These are phyloP conservation scores for Drosophila eohydei DNA, from an alignment of 2,888 invertebrate genomes.

Conservation along the genomic window DNA sequence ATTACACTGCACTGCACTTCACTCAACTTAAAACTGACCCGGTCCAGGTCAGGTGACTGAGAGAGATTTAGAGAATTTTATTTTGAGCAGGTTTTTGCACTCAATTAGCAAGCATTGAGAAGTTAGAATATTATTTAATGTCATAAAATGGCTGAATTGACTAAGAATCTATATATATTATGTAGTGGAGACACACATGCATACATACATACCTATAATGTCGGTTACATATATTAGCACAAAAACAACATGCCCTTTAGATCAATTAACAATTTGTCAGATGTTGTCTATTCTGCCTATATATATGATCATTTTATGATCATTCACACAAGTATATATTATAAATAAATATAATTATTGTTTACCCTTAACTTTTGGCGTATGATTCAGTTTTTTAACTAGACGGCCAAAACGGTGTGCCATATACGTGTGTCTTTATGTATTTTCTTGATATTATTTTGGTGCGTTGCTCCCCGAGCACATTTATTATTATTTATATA, in stretches of 20 bases:
- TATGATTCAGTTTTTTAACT: conserved; percentile 26
- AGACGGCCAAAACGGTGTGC: neutral
- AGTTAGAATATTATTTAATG: too few species aligned
- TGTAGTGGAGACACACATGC: too few species aligned
- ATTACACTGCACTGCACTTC: neutral
- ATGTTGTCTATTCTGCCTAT: neutral
- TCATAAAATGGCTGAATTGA: too few species aligned
- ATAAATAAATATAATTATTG: neutral
- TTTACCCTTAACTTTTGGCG: conserved; percentile 1
- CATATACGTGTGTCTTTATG: conserved; percentile 17
- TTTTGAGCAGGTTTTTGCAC: neutral
- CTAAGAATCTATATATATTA: too few species aligned
- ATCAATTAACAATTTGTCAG: neutral
- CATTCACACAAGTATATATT: conserved; percentile 9
- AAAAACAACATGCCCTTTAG: neutral
- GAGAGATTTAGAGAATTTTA: neutral
- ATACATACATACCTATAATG: neutral
- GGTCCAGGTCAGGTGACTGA: neutral
- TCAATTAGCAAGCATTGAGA: neutral
- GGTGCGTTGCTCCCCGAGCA: conserved; percentile 38
- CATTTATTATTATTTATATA: conserved; percentile 5
- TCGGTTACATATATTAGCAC: neutral
- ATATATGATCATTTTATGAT: neutral
- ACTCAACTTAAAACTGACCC: neutral
- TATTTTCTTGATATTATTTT: conserved; percentile 31